Evolutionary conservation across 2,888 invertebrate species (phyloP), one percentile per base, ranked within the genome.

Genomic region (Mayetiola destructor): DNA sequence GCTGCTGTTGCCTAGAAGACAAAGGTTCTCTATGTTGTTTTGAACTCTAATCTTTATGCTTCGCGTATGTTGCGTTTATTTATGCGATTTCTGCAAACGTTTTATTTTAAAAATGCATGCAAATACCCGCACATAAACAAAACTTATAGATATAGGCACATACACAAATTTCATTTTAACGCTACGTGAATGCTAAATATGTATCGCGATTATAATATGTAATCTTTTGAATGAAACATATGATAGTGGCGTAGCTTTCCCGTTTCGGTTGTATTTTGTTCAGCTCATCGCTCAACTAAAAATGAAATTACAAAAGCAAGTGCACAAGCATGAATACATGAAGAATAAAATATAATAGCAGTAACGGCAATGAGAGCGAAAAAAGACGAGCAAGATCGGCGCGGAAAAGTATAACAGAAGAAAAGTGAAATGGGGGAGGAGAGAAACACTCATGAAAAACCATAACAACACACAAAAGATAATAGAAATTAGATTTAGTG

Each of bases 401-500:
- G n/a, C n/a, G n/a, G n/a, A n/a, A n/a, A n/a, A n/a, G n/a, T n/a
- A n/a, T n/a, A 32, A 10, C 6, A 32, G 32, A 32, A n/a, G n/a
- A n/a, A n/a, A n/a, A n/a, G n/a, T n/a, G n/a, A n/a, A n/a, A n/a
- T n/a, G 8, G 32, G 10, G 32, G n/a, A 8, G n/a, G n/a, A 36
- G n/a, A 48, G 27, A 5, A 48, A 4, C n/a, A n/a, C n/a, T n/a
- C 42, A 42, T 23, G 23, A 48, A 27, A 48, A 48, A 39, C n/a
- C n/a, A 18, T 27, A 27, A 27, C 21, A 14, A 40, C 12, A 40
- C 27, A 48, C 48, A 27, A 23, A 48, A 48, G 48, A 48, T 48
- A 48, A 48, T 48, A 27, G 48, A 48, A 48, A 48, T 48, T 48
- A 48, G 27, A 48, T 48, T 48, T 48, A 48, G 48, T 48, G 48